Base-by-base conservation (phyloP, 2,113 vertebrate genomes). In the Scatophagus argus region DNA sequence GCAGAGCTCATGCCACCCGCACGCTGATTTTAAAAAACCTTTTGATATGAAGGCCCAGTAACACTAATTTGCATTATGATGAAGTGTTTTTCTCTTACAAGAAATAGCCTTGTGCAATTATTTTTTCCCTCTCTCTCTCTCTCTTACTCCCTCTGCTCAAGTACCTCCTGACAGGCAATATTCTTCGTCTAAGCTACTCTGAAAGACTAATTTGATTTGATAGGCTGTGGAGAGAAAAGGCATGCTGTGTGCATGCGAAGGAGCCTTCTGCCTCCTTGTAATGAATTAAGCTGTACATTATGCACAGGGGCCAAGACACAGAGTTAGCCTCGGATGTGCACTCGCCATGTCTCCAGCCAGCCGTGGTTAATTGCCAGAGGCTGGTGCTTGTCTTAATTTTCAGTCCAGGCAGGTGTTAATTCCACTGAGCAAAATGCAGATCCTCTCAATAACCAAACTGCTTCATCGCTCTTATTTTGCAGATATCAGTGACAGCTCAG, bases 191-290 rank as follows among this genome's bases (percentile, higher is more conserved):
- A 38, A 73, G 51, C 41, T 5, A 46, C 23, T 80, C 65, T 69
- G 47, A 79, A 74, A 55, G 55, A 54, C 67, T 88, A 46, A 84
- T 87, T 86, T 80, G 44, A 76, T 79, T 80, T 74, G 82, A 84
- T 66, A 31, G 49, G 54, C 60, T 41, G 43, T 51, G 64, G 25
- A 76, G 69, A 65, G 68, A 65, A 39, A 56, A 73, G 62, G 21
- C 65, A 27, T 31, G 75, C 71, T 51, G 68, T 0, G 10, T 79
- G 72, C 58, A 65, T 34, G 44, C 8, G 19, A 62, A 77, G 34
- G 34, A 59, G 52, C 54, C 31, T 58, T 67, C 47, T 0, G 56
- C 74, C 56, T 77, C 23, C 29, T 27, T 58, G 74, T 79, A 61
- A 77, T 82, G 76, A 86, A 81, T 86, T 74, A 56, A 69, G 54